Percentiles rank a stretch among this genome's conserved stretches.
phyloP scores from a whole-genome alignment of 2,888 invertebrate species.

The Xanthia togata region DNA sequence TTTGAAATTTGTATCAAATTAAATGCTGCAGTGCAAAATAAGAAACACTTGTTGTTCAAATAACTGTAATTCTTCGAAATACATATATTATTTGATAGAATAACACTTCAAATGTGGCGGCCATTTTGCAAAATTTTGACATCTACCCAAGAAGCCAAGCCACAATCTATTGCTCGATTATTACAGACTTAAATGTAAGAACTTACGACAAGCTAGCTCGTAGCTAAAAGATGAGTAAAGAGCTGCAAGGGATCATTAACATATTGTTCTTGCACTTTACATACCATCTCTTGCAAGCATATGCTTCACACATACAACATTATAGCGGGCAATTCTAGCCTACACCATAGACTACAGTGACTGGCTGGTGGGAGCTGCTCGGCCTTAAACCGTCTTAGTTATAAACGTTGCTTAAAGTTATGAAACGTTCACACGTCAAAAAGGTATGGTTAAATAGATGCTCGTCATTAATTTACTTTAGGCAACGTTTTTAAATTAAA shows the following conservation, averaged over 20 bases:
- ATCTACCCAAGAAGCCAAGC: neutral
- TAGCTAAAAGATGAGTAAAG: neutral
- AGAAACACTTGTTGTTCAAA: neutral
- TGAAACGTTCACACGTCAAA: no score
- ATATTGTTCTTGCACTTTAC: neutral
- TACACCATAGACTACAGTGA: neutral
- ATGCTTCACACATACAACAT: neutral
- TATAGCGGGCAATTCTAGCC: neutral
- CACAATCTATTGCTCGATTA: neutral
- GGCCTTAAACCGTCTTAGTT: no score
- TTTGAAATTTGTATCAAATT: no score
- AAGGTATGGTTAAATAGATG: no score
- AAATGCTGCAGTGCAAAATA: neutral
- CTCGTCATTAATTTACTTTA: no score
- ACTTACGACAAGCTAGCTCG: neutral
- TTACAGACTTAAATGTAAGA: neutral
- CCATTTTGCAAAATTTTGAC: no score
- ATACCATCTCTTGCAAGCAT: neutral
- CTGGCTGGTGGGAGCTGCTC: neutral
- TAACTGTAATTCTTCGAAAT: neutral
- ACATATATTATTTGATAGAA: neutral
- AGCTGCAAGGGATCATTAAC: conserved; percentile 7
- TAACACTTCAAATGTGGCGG: no score
- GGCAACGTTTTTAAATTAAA: no score
- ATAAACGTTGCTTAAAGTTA: no score